Evolutionary conservation across 1,140 invertebrate genomes (phyloP), one percentile per base, ranked within the genome.

Genomic region (Kradibia gibbosae): DNA sequence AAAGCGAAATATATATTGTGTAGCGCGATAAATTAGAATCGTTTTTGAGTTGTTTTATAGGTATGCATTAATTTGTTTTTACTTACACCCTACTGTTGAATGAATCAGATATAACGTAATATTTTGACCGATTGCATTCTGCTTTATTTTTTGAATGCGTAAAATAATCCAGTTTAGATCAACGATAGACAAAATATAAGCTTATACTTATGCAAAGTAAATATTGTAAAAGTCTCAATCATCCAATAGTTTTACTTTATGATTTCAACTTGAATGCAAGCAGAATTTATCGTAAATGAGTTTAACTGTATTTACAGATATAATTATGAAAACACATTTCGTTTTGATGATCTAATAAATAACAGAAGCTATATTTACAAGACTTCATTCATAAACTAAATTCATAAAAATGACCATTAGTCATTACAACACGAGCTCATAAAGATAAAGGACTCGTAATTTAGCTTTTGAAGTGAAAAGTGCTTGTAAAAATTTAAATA

Each of bases 71-170:
- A n/a, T n/a, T n/a, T n/a, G n/a, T n/a, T n/a, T n/a, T n/a, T 20
- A 62, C 3, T 34, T 20, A 15, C 2, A 34, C 0, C 10, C 3
- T 34, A 62, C 34, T n/a, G 4, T n/a, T 25, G 22, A n/a, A n/a
- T n/a, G 53, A 55, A 55, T 55, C 53, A 55, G 22, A 55, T 55
- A 55, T n/a, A n/a, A n/a, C n/a, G n/a, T n/a, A n/a, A n/a, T n/a
- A n/a, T n/a, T n/a, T n/a, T n/a, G n/a, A n/a, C n/a, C n/a, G n/a
- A n/a, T n/a, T n/a, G 25, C 22, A 55, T 3, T 17, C 50, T 3
- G 22, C 3, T 53, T 53, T 15, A 13, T 17, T 55, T 55, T 55
- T n/a, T n/a, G 3, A 55, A n/a, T 55, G 22, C 2, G 3, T 7
- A n/a, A 55, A 55, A 55, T 55, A n/a, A n/a, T 55, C 22, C 22